Base-by-base conservation (phyloP, 2,113 vertebrate species). In the Empidonax alnorum region DNA sequence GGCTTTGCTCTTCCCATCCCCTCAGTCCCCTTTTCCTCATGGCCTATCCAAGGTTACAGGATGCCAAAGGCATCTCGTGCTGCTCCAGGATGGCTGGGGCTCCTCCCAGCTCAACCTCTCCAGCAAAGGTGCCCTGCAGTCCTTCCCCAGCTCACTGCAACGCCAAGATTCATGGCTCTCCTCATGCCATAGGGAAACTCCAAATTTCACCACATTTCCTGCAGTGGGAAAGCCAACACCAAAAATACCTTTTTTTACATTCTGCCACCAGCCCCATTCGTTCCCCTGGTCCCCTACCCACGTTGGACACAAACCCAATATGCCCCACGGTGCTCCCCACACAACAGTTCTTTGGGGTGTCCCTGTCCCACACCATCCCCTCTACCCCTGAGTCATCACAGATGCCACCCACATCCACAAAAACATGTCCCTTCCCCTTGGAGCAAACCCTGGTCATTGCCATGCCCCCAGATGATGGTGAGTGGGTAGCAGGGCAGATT, bases 401-500 rank as follows among this genome's bases (percentile, higher is more conserved):
- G 47, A 30, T 72, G 31, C 39, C 56, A 62, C 8, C 47, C 31
- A 39, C 14, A 39, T 23, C 19, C 49, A 56, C 35, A 65, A 12
- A 35, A 30, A 42, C 0, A 0, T 3, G 11, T 21, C 30, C 24
- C 23, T 65, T 83, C 33, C 27, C 44, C 47, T 8, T 2, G 28
- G 1, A 74, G 76, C 39, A 83, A 14, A 8, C 31, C 8, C 42
- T 24, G 10, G 22, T 41, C 39, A 42, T 55, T 68, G 33, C 53
- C 37, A 9, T 11, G 8, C 61, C 63, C 71, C 41, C 14, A 35
- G 0, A 65, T 68, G 18, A n/a, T 3, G 14, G 41, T 4, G 27
- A 30, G 35, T 0, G 0, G 53, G 21, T 44, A 68, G 63, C 16
- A 68, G 37, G 59, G 35, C 27, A 42, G 44, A 22, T 3, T 0